Evolutionary conservation across 2,888 invertebrate species (phyloP).

Genomic region (Meandrusa payeni): DNA sequence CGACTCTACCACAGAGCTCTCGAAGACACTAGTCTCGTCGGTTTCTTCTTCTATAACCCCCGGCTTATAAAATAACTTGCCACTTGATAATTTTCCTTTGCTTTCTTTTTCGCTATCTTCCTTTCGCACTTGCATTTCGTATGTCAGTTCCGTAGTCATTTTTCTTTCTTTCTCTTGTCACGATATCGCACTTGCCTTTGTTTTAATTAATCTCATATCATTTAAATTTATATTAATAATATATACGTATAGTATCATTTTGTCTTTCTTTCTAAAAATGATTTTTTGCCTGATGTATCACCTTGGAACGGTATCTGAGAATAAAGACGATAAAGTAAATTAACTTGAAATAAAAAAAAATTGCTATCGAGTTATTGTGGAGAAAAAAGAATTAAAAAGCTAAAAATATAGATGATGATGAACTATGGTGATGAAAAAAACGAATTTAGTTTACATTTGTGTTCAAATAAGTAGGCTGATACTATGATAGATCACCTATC

Average conservation of each 20-base stretch:
- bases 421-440: no score
- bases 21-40: conserved; percentile 71
- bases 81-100: conserved; percentile 50
- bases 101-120: conserved; percentile 46
- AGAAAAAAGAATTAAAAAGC: neutral
- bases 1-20: conserved; percentile 65
- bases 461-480: no score
- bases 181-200: conserved; percentile 39
- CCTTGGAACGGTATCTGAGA: conserved; percentile 11
- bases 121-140: conserved; percentile 60
- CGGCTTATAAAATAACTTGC: conserved; percentile 74
- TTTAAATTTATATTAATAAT: neutral
- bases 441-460: no score
- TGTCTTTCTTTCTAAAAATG: neutral
- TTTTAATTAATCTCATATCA: conserved; percentile 15
- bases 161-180: conserved; percentile 38
- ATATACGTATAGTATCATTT: conserved; percentile 5
- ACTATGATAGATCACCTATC: no score
- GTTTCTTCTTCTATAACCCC: conserved; percentile 70
- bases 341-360: no score
- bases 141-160: conserved; percentile 52
- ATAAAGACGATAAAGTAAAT: no score
- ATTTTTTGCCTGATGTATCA: neutral
- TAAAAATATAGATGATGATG: no score
- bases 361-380: neutral